Evolutionary conservation across 2,113 vertebrate genomes (phyloP), one percentile per base, ranked within the genome.

Genomic region (Oplegnathus fasciatus): DNA sequence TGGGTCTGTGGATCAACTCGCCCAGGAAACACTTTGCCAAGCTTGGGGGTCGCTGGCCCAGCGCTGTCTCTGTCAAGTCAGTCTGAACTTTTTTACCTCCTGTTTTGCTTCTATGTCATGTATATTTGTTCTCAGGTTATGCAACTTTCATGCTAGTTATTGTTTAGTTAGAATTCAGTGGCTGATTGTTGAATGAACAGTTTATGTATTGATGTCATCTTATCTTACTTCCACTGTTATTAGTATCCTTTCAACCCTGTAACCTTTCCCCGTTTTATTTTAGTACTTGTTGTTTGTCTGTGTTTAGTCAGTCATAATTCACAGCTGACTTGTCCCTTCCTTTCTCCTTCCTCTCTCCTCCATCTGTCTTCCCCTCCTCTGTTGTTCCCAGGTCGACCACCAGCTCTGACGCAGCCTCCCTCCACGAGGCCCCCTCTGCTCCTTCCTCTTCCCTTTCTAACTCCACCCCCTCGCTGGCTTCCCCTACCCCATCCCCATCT

Each of bases 1-100:
- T 97, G 82, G 97, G 97, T 86, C 95, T 98, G 89, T 98, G 97
- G 97, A 98, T 98, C 93, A 97, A 98, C 91, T 98, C 97, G 9
- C 97, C 97, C 69, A 94, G 97, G 92, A 98, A 98, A 93, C 97
- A 97, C 87, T 96, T 98, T 90, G 97, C 97, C 84, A 98, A 98
- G 89, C 93, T 97, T 32, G 97, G 97, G 50, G 94, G 96, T 55
- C 96, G 97, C 62, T 98, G 97, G 97, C 97, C 97, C 75, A 98
- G 97, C 1, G 97, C 96, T 6, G 94, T 95, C 66, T 98, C 97
- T 26, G 97, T 98, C 91, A 97, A 97, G 97, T 98, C 89, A 94
- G 97, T 96, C 22, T 60, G 58, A 52, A 89, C 17, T 58, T 82
- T 80, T 67, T 58, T 60, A 52, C 68, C 66, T 58, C 13, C 58